Percentiles rank a stretch among this genome's conserved stretches.
Evolutionary conservation across 2,113 vertebrate genomes (phyloP).

Genomic region (Brachypteracias leptosomus): DNA sequence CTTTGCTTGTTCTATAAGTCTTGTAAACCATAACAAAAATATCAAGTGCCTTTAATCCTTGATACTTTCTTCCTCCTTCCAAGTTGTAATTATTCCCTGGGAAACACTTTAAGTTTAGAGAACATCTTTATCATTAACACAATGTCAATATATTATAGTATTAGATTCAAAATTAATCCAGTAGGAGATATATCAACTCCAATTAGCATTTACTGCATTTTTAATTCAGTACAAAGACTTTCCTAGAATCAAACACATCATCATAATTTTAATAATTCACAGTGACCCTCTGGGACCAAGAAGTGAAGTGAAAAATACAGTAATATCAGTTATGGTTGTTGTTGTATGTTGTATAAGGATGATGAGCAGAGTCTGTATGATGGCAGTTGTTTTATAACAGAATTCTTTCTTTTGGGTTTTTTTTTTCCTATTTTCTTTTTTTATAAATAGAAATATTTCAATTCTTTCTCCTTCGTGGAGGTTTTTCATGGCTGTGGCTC

Average conservation of each 20-base stretch:
- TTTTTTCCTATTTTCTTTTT: not conserved
- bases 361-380: not conserved
- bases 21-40: not conserved
- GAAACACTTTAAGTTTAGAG: not conserved
- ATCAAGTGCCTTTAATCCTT: not conserved
- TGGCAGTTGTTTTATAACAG: not conserved
- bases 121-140: not conserved
- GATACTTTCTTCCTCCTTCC: not conserved
- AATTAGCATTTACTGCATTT: not conserved
- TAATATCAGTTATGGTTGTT: not conserved
- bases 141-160: not conserved
- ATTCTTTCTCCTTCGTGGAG: not conserved
- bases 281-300: not conserved
- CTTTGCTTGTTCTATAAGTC: not conserved
- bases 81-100: not conserved
- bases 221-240: conserved; percentile 15
- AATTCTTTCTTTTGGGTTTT: not conserved
- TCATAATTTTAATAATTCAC: not conserved
- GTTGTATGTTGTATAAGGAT: not conserved
- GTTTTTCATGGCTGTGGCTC: not conserved
- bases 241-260: not conserved
- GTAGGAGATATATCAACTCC: not conserved
- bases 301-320: not conserved
- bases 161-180: conserved; percentile 25
- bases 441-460: not conserved